A percentile compares a stretch with the other conserved stretches of the same genome.
Conservation (phyloP, 2,888 invertebrate genomes). For the Tetramorium bicarinatum region DNA sequence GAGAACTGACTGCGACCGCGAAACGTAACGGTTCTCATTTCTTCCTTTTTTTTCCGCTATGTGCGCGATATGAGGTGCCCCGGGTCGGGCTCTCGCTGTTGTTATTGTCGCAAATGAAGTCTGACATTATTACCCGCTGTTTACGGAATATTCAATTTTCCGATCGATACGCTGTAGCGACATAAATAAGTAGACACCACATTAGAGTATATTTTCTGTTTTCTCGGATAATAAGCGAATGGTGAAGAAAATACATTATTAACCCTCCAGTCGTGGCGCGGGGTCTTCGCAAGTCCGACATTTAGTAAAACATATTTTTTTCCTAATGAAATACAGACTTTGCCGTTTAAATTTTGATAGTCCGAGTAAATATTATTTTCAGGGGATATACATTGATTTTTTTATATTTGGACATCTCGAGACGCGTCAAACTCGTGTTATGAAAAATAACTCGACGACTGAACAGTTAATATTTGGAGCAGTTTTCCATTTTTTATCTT, state of each 20-base stretch:
- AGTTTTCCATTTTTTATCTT: not conserved
- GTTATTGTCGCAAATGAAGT: constrained; percentile 16
- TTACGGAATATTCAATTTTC: constrained; percentile 23
- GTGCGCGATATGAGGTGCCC: not conserved
- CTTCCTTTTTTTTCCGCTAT: not conserved
- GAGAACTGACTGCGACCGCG: constrained; percentile 9
- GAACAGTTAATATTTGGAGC: no score
- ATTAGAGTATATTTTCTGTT: not conserved
- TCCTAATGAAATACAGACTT: no score
- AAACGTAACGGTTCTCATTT: constrained; percentile 28
- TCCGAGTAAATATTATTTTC: no score
- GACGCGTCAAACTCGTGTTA: no score
- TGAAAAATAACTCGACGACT: no score
- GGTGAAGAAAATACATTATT: not conserved
- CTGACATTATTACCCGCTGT: not conserved
- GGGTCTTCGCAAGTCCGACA: no score
- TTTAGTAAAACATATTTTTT: no score
- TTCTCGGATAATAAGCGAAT: not conserved
- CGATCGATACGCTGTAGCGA: not conserved
- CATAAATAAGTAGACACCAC: not conserved
- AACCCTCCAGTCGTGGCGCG: no score
- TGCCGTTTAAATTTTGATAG: no score
- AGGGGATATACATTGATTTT: no score
- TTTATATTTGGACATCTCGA: no score
- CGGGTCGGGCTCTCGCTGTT: constrained; percentile 14